Conservation (phyloP, 2,797 vertebrate species). For the Rhynchotus rufescens region DNA sequence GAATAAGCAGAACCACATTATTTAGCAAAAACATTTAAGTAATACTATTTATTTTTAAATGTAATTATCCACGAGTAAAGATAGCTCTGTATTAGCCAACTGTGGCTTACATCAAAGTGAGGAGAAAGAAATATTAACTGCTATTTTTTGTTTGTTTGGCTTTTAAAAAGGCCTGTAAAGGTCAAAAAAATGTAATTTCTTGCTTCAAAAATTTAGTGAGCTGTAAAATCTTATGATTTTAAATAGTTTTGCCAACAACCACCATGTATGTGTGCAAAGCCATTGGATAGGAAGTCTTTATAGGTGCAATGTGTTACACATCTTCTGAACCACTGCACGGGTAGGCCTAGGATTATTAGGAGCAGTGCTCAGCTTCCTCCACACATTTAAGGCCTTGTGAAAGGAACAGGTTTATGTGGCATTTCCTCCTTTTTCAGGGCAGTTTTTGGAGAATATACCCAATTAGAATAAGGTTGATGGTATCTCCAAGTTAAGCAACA, state of each 20-base stretch:
- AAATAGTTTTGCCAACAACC: background rate
- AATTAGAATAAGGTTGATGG: background rate
- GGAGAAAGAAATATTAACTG: background rate
- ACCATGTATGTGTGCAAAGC: background rate
- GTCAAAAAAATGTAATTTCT: background rate
- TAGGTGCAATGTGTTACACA: background rate
- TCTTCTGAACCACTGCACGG: background rate
- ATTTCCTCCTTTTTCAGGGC: accelerated
- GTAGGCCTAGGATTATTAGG: background rate
- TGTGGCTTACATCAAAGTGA: background rate
- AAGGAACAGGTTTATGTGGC: background rate
- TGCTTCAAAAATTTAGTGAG: background rate
- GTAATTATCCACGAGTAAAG: background rate
- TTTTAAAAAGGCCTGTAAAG: background rate
- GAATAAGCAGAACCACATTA: background rate
- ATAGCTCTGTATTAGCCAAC: background rate
- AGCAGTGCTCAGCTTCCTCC: background rate
- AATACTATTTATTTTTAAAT: background rate
- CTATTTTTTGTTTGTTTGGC: background rate
- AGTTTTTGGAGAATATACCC: background rate
- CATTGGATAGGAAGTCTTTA: background rate
- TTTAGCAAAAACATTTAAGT: background rate
- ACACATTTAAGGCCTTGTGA: background rate
- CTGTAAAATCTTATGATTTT: background rate
- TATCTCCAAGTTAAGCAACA: background rate